phyloP scores from a whole-genome alignment of 2,113 vertebrate genomes.

The Passer montanus region DNA sequence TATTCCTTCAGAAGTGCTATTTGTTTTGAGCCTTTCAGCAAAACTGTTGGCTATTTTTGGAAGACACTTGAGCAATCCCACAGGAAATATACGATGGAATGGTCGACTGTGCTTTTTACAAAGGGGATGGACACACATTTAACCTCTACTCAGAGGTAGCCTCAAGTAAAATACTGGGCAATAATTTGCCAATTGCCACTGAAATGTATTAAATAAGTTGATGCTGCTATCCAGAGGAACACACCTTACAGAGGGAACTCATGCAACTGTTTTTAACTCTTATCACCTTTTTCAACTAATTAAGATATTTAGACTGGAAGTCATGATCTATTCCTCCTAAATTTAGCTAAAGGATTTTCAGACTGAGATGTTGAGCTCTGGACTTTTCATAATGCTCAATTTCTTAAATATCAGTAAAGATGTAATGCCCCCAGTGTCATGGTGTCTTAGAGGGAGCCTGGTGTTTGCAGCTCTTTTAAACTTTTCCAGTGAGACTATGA shows the following conservation, averaged over 20 bases:
- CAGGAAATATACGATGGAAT: slow-evolving; percentile 1
- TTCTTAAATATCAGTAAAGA: background rate
- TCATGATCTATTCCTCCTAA: accelerated
- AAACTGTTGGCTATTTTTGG: slow-evolving; percentile 27
- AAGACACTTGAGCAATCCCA: background rate
- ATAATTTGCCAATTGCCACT: background rate
- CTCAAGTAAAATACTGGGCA: background rate
- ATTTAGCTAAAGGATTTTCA: background rate
- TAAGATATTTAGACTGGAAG: background rate
- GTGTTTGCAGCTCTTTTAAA: background rate
- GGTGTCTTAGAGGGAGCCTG: background rate
- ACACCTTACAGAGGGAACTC: background rate
- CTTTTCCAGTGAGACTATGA: background rate
- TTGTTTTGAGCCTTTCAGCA: slow-evolving; percentile 39
- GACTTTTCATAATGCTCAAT: background rate
- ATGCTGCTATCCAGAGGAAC: background rate
- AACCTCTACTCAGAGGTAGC: background rate
- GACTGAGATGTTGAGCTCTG: background rate
- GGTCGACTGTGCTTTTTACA: background rate
- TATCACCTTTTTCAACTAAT: background rate
- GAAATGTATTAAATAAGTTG: background rate
- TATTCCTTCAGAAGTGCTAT: slow-evolving; percentile 39
- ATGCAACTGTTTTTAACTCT: background rate
- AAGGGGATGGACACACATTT: background rate
- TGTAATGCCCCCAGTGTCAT: accelerated